A percentile compares a stretch with the other conserved stretches of the same genome.
phyloP scores from a whole-genome alignment of 2,113 vertebrate genomes.

The Sylvia atricapilla region DNA sequence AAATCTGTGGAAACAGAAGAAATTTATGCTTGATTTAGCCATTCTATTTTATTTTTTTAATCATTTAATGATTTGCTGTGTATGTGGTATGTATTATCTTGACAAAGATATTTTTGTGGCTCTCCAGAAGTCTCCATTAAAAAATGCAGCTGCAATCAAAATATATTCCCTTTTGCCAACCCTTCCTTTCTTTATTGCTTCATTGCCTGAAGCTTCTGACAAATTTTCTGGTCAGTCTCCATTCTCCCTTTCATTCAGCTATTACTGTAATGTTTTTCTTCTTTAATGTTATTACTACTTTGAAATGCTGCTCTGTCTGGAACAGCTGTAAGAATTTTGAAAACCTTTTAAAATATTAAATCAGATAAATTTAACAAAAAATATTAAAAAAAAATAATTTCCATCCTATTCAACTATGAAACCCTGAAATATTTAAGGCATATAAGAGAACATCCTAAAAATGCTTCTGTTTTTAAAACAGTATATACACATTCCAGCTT shows the following conservation, averaged over 20 bases:
- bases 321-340: not conserved
- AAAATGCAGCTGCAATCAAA: not conserved
- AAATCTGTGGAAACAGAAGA: not conserved
- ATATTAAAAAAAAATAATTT: not conserved
- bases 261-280: not conserved
- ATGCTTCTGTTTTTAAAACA: not conserved
- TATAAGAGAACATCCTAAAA: not conserved
- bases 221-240: not conserved
- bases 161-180: not conserved
- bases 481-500: not conserved
- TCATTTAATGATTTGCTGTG: not conserved
- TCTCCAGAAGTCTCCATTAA: not conserved
- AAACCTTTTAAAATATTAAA: not conserved
- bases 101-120: not conserved
- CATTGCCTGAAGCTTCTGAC: not conserved
- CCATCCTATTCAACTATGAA: not conserved
- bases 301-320: not conserved
- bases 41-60: not conserved
- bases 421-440: not conserved
- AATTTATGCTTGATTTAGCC: not conserved
- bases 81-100: not conserved
- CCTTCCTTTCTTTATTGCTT: not conserved
- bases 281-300: not conserved
- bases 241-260: not conserved
- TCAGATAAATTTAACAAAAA: not conserved